A percentile compares a stretch with the other conserved stretches of the same genome.
phyloP scores from a whole-genome alignment of 30 jellyfish, hydroid and myxozoan species.

The Aurelia sp. region DNA sequence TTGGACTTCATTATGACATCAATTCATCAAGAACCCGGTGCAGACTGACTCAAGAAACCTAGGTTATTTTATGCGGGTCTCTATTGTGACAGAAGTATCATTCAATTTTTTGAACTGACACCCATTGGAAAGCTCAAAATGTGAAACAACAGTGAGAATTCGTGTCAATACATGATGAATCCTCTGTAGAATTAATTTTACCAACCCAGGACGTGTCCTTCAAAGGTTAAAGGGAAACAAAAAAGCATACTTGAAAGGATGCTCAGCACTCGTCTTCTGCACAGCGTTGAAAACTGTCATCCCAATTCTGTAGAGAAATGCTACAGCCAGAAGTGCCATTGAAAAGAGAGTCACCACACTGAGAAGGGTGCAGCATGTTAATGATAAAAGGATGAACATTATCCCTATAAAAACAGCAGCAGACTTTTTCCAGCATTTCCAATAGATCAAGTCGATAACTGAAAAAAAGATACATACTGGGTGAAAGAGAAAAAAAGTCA shows the following conservation, averaged over 20 bases:
- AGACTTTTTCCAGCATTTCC: conserved; percentile 84
- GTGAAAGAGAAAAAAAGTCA: no score
- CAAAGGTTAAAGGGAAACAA: neutral
- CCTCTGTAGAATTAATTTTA: no score
- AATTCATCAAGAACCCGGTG: no score
- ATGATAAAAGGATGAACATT: conserved; percentile 73
- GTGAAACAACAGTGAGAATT: no score
- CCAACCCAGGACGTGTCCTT: neutral
- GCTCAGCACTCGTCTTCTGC: conserved; percentile 97
- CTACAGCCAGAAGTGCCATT: conserved; percentile 82
- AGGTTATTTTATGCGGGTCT: no score
- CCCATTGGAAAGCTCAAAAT: no score
- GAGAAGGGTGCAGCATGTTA: conserved; percentile 80
- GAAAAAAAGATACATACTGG: neutral
- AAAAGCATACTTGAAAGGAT: conserved; percentile 90
- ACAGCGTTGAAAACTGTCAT: conserved; percentile 98
- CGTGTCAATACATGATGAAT: no score
- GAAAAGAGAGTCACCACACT: conserved; percentile 84
- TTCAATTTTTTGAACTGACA: no score
- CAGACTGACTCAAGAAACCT: no score
- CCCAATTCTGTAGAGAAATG: conserved; percentile 94
- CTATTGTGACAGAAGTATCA: no score
- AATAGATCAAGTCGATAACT: conserved; percentile 86
- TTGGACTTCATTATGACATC: no score
- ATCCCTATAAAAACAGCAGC: conserved; percentile 85